Conservation (phyloP, 2,113 vertebrate genomes). For the Galemys pyrenaicus region DNA sequence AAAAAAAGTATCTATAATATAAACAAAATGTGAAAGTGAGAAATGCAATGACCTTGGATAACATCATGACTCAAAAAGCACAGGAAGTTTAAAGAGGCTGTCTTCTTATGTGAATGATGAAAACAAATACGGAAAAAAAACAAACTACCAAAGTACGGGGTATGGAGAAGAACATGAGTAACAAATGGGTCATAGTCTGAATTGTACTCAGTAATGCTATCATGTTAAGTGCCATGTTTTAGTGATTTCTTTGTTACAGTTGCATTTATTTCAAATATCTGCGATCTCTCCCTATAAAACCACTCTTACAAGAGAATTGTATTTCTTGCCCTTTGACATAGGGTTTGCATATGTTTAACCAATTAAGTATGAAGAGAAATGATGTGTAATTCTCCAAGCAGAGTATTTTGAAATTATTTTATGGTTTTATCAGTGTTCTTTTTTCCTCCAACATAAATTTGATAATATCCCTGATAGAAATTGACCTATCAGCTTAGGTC, state of each 20-base stretch:
- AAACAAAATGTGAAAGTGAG: background rate
- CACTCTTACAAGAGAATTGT: background rate
- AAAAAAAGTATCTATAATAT: background rate
- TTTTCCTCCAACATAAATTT: background rate
- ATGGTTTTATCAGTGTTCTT: background rate
- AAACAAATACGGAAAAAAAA: background rate
- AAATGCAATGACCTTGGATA: background rate
- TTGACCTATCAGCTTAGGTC: background rate
- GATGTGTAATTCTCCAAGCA: background rate
- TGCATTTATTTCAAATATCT: slow-evolving; percentile 5
- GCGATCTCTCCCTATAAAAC: background rate
- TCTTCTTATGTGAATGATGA: background rate
- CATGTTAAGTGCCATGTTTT: background rate
- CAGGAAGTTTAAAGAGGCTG: background rate
- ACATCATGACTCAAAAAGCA: background rate
- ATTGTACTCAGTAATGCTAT: background rate
- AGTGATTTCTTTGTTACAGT: background rate
- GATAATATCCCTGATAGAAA: background rate
- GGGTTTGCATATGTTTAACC: background rate
- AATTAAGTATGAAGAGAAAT: background rate
- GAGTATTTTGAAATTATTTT: background rate
- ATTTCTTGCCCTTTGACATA: background rate
- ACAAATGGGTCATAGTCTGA: background rate
- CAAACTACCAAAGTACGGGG: background rate
- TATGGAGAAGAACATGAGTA: background rate